Evolutionary conservation across 1,140 invertebrate genomes (phyloP).

Genomic region (Piezodorus guildinii): DNA sequence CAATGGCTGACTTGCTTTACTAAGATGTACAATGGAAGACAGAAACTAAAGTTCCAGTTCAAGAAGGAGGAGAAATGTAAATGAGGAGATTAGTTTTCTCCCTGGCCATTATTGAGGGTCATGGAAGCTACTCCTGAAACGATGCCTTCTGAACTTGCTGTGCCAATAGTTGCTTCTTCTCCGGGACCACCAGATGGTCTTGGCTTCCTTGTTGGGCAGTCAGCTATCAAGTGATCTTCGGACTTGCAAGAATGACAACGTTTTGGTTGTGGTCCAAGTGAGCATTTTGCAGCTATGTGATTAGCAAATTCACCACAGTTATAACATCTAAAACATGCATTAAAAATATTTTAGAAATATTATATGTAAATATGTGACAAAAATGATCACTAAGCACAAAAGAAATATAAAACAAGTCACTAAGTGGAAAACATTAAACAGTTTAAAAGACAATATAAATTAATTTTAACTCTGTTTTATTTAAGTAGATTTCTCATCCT

Average conservation of each 20-base stretch:
- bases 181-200: constrained; percentile 24
- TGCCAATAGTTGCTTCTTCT: constrained; percentile 23
- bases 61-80: not conserved
- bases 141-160: constrained; percentile 17
- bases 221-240: constrained; percentile 72
- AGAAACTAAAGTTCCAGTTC: not conserved
- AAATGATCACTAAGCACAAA: too few species aligned
- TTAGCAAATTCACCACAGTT: constrained; percentile 85
- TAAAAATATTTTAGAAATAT: not conserved
- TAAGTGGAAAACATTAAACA: not conserved
- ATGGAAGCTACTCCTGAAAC: constrained; percentile 21
- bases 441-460: not conserved
- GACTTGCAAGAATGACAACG: constrained; percentile 78
- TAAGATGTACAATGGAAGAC: too few species aligned
- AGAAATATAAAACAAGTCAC: too few species aligned
- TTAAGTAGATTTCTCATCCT: too few species aligned
- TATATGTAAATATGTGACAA: too few species aligned
- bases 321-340: constrained; percentile 56
- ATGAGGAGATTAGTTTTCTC: constrained; percentile 11
- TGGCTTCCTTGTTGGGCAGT: constrained; percentile 50
- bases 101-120: constrained; percentile 20
- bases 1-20: too few species aligned
- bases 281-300: constrained; percentile 79
- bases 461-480: not conserved
- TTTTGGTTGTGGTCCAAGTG: constrained; percentile 73